Conservation (phyloP, 2,113 vertebrate genomes). For the Aix galericulata region DNA sequence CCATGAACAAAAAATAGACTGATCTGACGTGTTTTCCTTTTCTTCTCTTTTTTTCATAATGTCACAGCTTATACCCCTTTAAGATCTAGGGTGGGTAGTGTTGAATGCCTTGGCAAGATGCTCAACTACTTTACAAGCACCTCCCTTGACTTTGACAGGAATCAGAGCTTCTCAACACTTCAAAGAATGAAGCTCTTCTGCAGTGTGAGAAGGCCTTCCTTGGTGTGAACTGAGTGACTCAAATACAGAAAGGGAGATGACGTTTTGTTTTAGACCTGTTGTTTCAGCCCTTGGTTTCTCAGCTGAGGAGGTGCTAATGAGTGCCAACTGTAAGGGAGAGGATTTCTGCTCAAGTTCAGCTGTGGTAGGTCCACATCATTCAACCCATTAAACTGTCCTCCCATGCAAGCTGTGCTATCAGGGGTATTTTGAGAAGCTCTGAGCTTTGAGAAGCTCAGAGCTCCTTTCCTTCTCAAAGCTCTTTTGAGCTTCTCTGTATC, state of each 20-base stretch:
- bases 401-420: neutral
- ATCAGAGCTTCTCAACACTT: neutral
- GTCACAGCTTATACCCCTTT: neutral
- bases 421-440: neutral
- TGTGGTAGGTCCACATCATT: neutral
- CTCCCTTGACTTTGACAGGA: neutral
- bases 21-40: neutral
- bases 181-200: neutral
- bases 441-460: too few species aligned
- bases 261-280: neutral
- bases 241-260: neutral
- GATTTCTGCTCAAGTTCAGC: neutral
- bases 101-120: neutral
- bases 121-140: neutral
- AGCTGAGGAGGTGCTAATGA: neutral
- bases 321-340: neutral
- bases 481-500: too few species aligned
- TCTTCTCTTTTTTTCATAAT: neutral
- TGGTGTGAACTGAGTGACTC: neutral
- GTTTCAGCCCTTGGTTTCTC: neutral
- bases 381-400: neutral
- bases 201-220: neutral
- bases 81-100: neutral
- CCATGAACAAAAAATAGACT: neutral
- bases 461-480: too few species aligned